phyloP scores from a whole-genome alignment of 1,140 invertebrate species.

The Venustaconcha ellipsiformis region DNA sequence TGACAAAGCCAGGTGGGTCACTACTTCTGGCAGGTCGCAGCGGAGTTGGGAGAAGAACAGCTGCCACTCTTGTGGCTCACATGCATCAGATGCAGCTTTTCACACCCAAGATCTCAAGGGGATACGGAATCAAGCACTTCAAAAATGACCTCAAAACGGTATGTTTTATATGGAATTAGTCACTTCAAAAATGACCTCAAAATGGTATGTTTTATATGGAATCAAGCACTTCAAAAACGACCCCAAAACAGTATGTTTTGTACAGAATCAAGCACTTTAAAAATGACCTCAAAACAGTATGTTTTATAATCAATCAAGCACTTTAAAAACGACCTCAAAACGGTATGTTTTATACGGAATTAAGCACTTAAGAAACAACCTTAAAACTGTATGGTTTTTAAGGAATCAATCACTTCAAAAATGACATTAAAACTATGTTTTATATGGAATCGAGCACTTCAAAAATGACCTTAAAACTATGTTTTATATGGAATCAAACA shows the following conservation, averaged over 20 bases:
- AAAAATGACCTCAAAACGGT: constrained; percentile 76
- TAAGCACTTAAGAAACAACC: too few relatives aligned
- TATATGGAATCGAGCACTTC: too few relatives aligned
- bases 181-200: too few relatives aligned
- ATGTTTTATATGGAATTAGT: constrained; percentile 26
- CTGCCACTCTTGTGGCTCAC: constrained; percentile 79
- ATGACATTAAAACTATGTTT: too few relatives aligned
- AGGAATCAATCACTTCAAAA: neutral
- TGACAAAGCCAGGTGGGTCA: constrained; percentile 76
- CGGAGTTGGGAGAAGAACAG: constrained; percentile 83
- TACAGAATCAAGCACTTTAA: neutral
- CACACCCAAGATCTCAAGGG: constrained; percentile 73
- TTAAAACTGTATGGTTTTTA: neutral
- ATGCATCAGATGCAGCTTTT: constrained; percentile 80
- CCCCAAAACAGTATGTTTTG: neutral
- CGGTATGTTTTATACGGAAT: too few relatives aligned
- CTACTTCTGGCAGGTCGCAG: constrained; percentile 81
- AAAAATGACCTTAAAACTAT: too few relatives aligned
- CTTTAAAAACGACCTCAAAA: too few relatives aligned
- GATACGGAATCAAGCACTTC: constrained; percentile 76
- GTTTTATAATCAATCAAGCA: too few relatives aligned
- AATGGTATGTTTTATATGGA: too few relatives aligned
- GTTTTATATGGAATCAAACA: too few relatives aligned
- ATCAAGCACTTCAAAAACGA: too few relatives aligned
- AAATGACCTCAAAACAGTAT: too few relatives aligned